Percentiles rank a stretch among this genome's conserved stretches.
phyloP scores from a whole-genome alignment of 2,888 invertebrate genomes.

The Agrotis ipsilon region DNA sequence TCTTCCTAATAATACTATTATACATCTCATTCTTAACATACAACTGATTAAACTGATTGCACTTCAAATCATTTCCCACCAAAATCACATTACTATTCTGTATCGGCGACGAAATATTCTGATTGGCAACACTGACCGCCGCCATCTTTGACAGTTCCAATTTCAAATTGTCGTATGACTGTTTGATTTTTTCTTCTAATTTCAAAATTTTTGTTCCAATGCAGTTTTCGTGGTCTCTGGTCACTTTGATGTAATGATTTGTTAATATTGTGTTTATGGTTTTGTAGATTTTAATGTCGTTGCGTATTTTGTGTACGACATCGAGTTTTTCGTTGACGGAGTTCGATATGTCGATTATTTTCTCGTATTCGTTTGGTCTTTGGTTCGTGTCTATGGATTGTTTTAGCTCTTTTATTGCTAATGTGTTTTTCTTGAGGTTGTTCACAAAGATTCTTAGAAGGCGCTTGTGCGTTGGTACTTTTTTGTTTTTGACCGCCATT shows the following conservation, averaged over 20 bases:
- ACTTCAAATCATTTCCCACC: constrained; percentile 81
- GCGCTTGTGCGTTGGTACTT: constrained; percentile 72
- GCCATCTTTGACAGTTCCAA: constrained; percentile 78
- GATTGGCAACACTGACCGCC: constrained; percentile 74
- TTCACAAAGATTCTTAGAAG: constrained; percentile 78
- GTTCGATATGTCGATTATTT: constrained; percentile 80
- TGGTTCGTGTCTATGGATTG: constrained; percentile 76
- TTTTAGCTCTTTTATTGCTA: constrained; percentile 82
- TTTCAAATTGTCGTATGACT: constrained; percentile 83
- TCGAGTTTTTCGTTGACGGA: constrained; percentile 87
- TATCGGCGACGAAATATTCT: constrained; percentile 76
- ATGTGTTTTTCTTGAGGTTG: constrained; percentile 83
- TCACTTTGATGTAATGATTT: constrained; percentile 86
- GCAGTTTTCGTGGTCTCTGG: constrained; percentile 81
- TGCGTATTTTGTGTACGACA: constrained; percentile 83
- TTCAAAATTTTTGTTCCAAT: constrained; percentile 82
- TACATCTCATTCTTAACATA: constrained; percentile 84
- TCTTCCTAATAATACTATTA: constrained; percentile 85
- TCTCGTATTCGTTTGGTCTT: constrained; percentile 74
- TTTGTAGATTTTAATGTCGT: constrained; percentile 87
- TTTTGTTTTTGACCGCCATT: constrained; percentile 76
- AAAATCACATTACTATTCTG: constrained; percentile 83
- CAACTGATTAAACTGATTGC: constrained; percentile 79
- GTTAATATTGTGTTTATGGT: constrained; percentile 88
- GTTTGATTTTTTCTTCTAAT: constrained; percentile 80